These are phyloP conservation scores for Gallinago jamesoni DNA, from an alignment of 2,113 vertebrate species.

Conservation along the genomic window DNA sequence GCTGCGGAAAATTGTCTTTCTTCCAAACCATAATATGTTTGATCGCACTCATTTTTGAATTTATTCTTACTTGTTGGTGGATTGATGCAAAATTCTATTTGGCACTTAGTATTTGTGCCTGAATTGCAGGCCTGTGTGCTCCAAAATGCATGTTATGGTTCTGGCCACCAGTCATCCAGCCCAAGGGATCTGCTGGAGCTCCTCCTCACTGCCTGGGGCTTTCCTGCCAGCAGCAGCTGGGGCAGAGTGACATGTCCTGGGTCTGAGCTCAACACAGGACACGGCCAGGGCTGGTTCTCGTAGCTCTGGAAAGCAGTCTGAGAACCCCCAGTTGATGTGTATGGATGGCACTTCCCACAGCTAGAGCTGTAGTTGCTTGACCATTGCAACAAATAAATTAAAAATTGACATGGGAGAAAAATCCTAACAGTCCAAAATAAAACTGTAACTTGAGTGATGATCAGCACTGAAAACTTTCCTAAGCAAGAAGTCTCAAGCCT, in stretches of 20 bases:
- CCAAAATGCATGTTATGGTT: not conserved
- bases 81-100: not conserved
- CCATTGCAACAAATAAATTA: not conserved
- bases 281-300: not conserved
- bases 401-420: fast-evolving
- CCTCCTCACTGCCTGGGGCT: not conserved
- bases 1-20: not conserved
- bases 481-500: not conserved
- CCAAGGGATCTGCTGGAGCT: not conserved
- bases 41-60: not conserved
- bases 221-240: not conserved
- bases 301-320: not conserved
- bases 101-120: not conserved
- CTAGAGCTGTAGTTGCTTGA: not conserved
- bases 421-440: not conserved
- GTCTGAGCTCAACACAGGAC: not conserved
- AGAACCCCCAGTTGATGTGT: not conserved
- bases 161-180: not conserved
- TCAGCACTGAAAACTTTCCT: not conserved
- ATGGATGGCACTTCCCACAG: not conserved
- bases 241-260: not conserved
- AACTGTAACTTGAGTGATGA: not conserved
- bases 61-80: not conserved
- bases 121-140: not conserved
- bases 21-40: not conserved